Evolutionary conservation across 2,797 vertebrate species (phyloP), one percentile per base, ranked within the genome.

Genomic region (Prionace glauca): DNA sequence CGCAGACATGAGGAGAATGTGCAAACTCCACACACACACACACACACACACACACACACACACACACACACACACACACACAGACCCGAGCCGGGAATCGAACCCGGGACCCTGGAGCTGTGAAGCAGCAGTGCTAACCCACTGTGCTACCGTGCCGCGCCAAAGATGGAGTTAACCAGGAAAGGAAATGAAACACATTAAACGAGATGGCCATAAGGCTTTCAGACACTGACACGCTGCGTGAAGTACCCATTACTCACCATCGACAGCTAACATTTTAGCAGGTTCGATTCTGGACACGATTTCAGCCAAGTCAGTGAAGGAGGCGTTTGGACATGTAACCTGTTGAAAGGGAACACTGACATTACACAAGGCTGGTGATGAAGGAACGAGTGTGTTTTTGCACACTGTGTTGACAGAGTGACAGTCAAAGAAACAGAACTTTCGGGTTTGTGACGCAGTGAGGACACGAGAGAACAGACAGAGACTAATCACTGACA

Each of bases 221-320:
- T 56, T 29, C 26, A 14, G 50, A 50, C 24, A 26, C 87, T 90
- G 26, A 3, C 8, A 32, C 45, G 60, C n/a, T 22, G 45, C 36
- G 60, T 74, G 16, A 8, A 77, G 95, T 95, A 77, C 14, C 96
- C 0, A 24, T 32, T 29, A 69, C 98, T 98, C 96, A 99, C 99
- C 99, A 0, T 98, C 97, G 9, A 98, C 96, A 0, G 97, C 0
- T 0, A 98, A 96, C 0, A 97, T 97, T 95, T 98, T 98, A 95
- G 98, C 98, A 0, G 98, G 98, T 96, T 99, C 99, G 0, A 99
- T 99, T 95, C 99, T 97, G 0, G 99, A 99, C 96, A 99, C 99
- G 0, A 99, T 99, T 97, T 99, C 99, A 0, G 99, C 99, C 96
- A 99, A 98, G 97, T 99, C 99, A 0, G 98, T 99, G 97, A 99